Conservation (phyloP, 2,113 vertebrate genomes). For the Saccopteryx leptura region DNA sequence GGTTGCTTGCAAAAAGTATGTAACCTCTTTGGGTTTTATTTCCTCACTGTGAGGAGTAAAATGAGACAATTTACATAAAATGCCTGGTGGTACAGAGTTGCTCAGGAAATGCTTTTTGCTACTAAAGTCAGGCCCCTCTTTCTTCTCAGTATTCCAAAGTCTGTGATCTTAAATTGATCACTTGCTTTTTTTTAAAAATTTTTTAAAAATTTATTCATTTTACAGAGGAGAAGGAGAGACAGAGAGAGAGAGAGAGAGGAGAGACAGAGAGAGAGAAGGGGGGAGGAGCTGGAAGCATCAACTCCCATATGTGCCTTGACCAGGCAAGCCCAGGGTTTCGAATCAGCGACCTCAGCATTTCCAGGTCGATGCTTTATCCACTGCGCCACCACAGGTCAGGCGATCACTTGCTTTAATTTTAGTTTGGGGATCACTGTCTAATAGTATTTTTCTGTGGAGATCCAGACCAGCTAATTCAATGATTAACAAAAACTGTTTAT, state of each 20-base stretch:
- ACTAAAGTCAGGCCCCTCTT: not conserved
- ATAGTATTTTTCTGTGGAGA: not conserved
- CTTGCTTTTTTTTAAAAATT: not conserved
- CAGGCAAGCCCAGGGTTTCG: too few relatives aligned
- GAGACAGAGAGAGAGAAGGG: too few relatives aligned
- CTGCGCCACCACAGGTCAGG: too few relatives aligned
- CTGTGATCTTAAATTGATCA: slow-evolving; percentile 8
- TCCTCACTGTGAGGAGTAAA: slow-evolving; percentile 49
- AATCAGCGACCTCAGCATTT: too few relatives aligned
- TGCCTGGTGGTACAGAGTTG: not conserved
- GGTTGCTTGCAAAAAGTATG: not conserved
- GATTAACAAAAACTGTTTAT: slow-evolving; percentile 59
- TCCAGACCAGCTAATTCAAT: slow-evolving; percentile 26
- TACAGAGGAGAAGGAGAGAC: too few relatives aligned
- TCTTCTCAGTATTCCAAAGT: slow-evolving; percentile 32
- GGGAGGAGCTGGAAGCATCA: too few relatives aligned
- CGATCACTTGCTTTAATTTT: slow-evolving; percentile 35
- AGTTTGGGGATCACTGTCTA: not conserved
- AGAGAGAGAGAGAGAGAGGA: too few relatives aligned
- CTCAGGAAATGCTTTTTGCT: not conserved
- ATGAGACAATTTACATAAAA: slow-evolving; percentile 20
- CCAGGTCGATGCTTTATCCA: too few relatives aligned
- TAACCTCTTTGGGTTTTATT: slow-evolving; percentile 51
- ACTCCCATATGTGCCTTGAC: too few relatives aligned
- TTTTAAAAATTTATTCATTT: too few relatives aligned